Percentiles rank a stretch among this genome's conserved stretches.
Evolutionary conservation across 2,113 vertebrate species (phyloP).

Genomic region (Tylochromis polylepis): DNA sequence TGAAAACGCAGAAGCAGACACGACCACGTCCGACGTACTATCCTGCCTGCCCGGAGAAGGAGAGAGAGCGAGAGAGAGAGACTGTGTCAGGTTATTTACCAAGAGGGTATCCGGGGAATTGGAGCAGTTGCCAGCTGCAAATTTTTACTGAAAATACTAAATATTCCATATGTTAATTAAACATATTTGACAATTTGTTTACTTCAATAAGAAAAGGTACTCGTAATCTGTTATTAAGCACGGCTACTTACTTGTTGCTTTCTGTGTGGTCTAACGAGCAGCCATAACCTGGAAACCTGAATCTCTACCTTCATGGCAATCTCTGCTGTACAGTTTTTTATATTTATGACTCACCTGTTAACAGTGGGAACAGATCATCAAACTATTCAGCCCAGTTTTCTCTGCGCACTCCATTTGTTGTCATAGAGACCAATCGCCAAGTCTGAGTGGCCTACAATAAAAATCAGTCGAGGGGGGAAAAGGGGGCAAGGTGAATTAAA

Average conservation of each 20-base stretch:
- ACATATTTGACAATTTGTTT: background rate
- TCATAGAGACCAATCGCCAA: background rate
- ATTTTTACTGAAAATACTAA: background rate
- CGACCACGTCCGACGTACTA: background rate
- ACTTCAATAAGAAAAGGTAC: background rate
- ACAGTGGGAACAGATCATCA: background rate
- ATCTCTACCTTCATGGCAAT: background rate
- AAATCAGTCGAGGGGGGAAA: background rate
- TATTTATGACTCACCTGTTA: constrained; percentile 32
- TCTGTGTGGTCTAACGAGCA: background rate
- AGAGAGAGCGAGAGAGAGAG: background rate
- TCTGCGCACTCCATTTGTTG: background rate
- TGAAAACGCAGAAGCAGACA: constrained; percentile 18
- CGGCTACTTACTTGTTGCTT: constrained; percentile 25
- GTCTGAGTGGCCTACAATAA: background rate
- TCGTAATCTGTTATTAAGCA: background rate
- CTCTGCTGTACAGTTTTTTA: background rate
- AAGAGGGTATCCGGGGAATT: background rate
- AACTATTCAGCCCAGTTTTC: background rate
- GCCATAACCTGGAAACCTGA: background rate
- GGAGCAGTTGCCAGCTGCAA: background rate
- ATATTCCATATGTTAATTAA: background rate
- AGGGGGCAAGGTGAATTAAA: background rate
- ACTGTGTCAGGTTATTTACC: background rate
- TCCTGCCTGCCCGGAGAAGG: background rate